Percentiles rank a stretch among this genome's conserved stretches.
Conservation (phyloP, 2,888 invertebrate species). For the Drosophila vallismaia region DNA sequence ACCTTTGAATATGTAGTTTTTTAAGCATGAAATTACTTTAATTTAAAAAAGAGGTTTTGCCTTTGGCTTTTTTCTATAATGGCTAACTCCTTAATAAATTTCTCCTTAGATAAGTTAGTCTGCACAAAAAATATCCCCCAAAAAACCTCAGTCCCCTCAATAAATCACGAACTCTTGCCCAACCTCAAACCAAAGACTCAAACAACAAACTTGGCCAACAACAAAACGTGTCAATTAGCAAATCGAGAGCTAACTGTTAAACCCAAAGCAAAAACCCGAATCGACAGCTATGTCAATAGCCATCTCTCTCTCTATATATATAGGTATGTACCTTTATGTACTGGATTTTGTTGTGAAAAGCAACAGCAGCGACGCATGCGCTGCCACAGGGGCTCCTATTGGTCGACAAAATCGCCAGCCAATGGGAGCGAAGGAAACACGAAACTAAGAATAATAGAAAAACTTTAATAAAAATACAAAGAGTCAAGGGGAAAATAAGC, state of each 20-base stretch:
- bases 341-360: constrained; percentile 12
- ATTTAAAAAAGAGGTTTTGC: neutral
- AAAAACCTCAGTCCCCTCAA: neutral
- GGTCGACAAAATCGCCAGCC: constrained; percentile 34
- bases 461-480: constrained; percentile 8
- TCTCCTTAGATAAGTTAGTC: neutral
- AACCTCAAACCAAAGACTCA: constrained; percentile 75
- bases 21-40: neutral
- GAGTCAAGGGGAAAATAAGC: constrained; percentile 2
- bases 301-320: constrained; percentile 18
- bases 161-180: constrained; percentile 8
- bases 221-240: constrained; percentile 58
- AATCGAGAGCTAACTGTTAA: constrained; percentile 25
- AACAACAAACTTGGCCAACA: constrained; percentile 63
- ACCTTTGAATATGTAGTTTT: no score
- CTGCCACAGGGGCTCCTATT: constrained; percentile 46
- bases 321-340: constrained; percentile 19
- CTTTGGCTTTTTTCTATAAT: neutral
- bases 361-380: constrained; percentile 59
- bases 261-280: constrained; percentile 25
- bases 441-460: neutral
- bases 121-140: neutral
- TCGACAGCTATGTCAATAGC: constrained; percentile 39
- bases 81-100: neutral
- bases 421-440: constrained; percentile 39